phyloP scores from a whole-genome alignment of 2,113 vertebrate species.

The Bubalus kerabau region DNA sequence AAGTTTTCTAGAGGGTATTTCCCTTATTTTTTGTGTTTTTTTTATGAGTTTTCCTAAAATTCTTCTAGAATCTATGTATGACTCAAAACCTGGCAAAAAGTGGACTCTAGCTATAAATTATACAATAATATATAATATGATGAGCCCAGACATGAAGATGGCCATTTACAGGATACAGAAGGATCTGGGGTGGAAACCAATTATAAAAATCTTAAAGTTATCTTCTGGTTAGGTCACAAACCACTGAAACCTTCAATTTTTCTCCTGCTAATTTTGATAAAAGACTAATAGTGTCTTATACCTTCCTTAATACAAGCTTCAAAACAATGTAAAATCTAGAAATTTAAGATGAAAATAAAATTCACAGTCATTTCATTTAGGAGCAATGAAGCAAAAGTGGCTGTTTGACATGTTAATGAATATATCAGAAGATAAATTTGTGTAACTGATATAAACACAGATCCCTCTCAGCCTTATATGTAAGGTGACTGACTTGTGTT shows the following conservation, averaged over 20 bases:
- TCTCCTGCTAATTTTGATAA: neutral
- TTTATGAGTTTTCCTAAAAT: neutral
- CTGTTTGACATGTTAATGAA: neutral
- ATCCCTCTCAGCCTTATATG: neutral
- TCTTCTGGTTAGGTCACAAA: neutral
- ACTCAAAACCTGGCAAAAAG: neutral
- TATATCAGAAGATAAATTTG: neutral
- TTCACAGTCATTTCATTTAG: neutral
- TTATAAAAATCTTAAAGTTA: neutral
- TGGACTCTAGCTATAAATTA: neutral
- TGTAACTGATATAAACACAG: neutral
- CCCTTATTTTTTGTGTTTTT: neutral
- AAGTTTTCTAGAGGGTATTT: neutral
- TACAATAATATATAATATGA: neutral
- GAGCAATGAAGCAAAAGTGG: neutral
- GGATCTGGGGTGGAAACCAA: neutral
- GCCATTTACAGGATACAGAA: neutral
- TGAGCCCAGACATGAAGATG: neutral
- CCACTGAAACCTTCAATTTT: neutral
- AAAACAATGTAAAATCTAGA: neutral
- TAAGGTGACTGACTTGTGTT: neutral
- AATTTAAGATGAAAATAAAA: slow-evolving; percentile 16
- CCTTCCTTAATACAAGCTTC: neutral
- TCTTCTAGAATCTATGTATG: neutral
- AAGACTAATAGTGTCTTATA: neutral